These are phyloP conservation scores for Unio delphinus DNA, from an alignment of 2,888 invertebrate species.

Conservation along the genomic window DNA sequence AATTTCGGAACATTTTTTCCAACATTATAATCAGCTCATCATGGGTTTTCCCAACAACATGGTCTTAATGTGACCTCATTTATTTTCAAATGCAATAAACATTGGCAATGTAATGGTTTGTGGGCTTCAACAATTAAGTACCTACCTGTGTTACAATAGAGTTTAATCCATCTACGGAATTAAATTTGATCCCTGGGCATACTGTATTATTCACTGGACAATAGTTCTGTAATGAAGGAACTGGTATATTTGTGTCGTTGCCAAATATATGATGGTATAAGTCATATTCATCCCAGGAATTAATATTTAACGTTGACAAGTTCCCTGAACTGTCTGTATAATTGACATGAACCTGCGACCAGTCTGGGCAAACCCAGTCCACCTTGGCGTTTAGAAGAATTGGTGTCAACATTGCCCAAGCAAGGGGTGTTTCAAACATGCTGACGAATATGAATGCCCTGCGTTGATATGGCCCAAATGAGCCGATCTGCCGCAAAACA, in stretches of 20 bases:
- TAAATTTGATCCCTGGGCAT: conserved; percentile 39
- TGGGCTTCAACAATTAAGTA: neutral
- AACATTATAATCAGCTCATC: too few species aligned
- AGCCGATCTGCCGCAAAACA: conserved; percentile 56
- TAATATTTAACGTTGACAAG: neutral
- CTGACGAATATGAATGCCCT: conserved; percentile 64
- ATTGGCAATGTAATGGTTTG: neutral
- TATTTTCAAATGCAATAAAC: too few species aligned
- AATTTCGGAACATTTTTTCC: too few species aligned
- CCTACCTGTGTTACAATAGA: conserved; percentile 64
- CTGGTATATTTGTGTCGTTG: conserved; percentile 20
- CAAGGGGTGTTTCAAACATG: conserved; percentile 66
- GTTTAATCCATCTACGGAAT: conserved; percentile 39
- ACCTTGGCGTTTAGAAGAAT: conserved; percentile 58
- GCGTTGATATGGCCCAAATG: conserved; percentile 66
- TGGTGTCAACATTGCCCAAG: conserved; percentile 67
- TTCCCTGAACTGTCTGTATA: conserved; percentile 7
- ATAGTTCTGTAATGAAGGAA: conserved; percentile 7
- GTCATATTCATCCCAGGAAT: conserved; percentile 1
- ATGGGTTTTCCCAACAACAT: too few species aligned
- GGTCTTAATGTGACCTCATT: too few species aligned
- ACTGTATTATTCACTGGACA: conserved; percentile 26
- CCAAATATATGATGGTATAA: conserved; percentile 12
- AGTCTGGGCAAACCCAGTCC: conserved; percentile 47
- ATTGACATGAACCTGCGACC: conserved; percentile 17